These are phyloP conservation scores for Bembecia ichneumoniformis DNA, from an alignment of 2,888 invertebrate genomes.

Conservation along the genomic window DNA sequence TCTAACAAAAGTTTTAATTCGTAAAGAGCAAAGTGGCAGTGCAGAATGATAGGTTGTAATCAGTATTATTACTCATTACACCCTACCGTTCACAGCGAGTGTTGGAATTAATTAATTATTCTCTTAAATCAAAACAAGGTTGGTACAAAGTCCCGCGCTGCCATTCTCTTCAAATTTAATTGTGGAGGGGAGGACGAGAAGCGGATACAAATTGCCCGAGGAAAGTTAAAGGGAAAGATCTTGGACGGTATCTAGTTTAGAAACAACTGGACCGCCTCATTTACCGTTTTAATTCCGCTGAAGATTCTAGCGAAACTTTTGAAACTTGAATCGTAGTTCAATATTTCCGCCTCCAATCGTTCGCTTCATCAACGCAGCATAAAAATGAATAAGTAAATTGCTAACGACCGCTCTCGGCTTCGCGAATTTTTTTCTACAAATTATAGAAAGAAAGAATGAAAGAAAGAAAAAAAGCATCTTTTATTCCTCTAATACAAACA, in stretches of 20 bases:
- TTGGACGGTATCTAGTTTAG: conserved; percentile 13
- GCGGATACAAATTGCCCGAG: conserved; percentile 43
- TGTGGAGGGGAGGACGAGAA: conserved; percentile 38
- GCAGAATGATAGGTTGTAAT: conserved; percentile 9
- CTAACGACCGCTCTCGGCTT: no score
- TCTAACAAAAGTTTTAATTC: no score
- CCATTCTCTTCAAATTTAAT: conserved; percentile 55
- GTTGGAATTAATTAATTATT: conserved; percentile 48
- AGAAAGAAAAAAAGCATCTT: no score
- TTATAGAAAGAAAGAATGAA: no score
- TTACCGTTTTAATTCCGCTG: conserved; percentile 7
- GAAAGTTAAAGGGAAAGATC: conserved; percentile 30
- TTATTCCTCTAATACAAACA: no score
- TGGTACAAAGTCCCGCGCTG: conserved; percentile 35
- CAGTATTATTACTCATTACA: conserved; percentile 37
- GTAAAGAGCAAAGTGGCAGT: neutral
- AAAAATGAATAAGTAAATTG: no score
- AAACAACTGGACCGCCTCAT: conserved; percentile 14
- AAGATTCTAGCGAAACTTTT: neutral
- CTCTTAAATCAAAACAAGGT: conserved; percentile 60
- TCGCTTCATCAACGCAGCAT: no score
- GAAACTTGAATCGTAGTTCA: neutral
- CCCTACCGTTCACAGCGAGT: conserved; percentile 24
- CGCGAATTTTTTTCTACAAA: no score
- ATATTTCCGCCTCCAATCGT: no score